phyloP scores from a whole-genome alignment of 2,888 invertebrate genomes.

The Drosophila tripunctata region DNA sequence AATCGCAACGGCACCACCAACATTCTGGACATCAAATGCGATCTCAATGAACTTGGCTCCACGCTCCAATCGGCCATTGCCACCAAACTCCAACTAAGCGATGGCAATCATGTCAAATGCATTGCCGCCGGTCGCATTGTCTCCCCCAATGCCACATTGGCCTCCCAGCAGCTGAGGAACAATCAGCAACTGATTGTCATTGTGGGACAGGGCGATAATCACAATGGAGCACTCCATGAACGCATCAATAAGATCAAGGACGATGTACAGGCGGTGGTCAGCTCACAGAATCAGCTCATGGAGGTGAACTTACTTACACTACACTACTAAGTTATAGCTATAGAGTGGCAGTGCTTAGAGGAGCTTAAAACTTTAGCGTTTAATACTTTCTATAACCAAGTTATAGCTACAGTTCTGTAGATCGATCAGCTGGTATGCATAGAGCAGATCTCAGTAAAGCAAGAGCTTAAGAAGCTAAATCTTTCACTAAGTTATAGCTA shows the following conservation, averaged over 20 bases:
- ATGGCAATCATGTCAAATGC: constrained; percentile 86
- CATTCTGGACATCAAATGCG: constrained; percentile 86
- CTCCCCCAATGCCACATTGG: constrained; percentile 85
- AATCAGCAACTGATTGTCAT: constrained; percentile 89
- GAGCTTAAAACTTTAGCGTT: too few relatives aligned
- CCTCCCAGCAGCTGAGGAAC: constrained; percentile 88
- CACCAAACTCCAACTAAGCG: constrained; percentile 83
- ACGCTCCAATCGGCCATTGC: constrained; percentile 86
- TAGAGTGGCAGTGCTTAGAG: too few relatives aligned
- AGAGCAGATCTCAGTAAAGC: too few relatives aligned
- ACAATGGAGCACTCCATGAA: constrained; percentile 86
- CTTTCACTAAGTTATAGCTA: too few relatives aligned
- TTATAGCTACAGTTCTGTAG: too few relatives aligned
- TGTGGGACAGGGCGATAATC: constrained; percentile 81
- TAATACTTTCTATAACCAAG: too few relatives aligned
- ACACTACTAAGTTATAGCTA: neutral
- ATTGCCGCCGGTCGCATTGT: constrained; percentile 89
- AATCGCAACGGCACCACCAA: constrained; percentile 85
- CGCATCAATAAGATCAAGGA: constrained; percentile 86
- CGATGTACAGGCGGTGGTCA: constrained; percentile 86
- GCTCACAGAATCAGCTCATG: constrained; percentile 82
- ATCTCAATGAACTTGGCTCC: constrained; percentile 85
- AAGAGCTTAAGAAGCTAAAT: too few relatives aligned
- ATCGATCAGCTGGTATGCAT: too few relatives aligned
- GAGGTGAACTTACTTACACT: constrained; percentile 57